A percentile compares a stretch with the other conserved stretches of the same genome.
phyloP scores from a whole-genome alignment of 2,888 invertebrate genomes.

The Synergus japonicus region DNA sequence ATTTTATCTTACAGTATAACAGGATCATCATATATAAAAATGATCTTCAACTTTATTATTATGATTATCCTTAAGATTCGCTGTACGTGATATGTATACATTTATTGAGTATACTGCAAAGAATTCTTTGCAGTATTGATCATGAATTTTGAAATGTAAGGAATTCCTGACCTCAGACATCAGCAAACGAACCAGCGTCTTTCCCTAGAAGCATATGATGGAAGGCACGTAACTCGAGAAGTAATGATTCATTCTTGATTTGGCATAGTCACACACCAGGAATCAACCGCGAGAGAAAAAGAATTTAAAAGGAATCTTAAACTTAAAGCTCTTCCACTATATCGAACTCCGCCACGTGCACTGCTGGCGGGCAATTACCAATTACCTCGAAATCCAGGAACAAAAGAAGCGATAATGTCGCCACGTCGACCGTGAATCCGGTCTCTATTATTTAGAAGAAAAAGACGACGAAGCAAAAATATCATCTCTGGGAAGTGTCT shows the following conservation, averaged over 20 bases:
- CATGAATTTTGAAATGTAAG: neutral
- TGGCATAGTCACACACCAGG: conserved; percentile 2
- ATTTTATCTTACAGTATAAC: too few species aligned
- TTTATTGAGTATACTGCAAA: neutral
- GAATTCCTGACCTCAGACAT: conserved; percentile 10
- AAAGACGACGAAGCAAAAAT: conserved; percentile 26
- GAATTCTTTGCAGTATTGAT: conserved; percentile 9
- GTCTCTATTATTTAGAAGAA: conserved; percentile 34
- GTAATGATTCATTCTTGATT: conserved; percentile 31
- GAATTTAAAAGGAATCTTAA: neutral
- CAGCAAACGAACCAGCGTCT: neutral
- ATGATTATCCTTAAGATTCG: too few species aligned
- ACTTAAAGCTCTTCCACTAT: neutral
- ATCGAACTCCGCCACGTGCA: neutral
- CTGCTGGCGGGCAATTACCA: conserved; percentile 8
- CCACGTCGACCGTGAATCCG: conserved; percentile 14
- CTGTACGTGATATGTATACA: neutral
- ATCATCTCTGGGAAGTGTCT: conserved; percentile 38
- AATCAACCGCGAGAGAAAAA: neutral
- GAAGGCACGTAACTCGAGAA: neutral
- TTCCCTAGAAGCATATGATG: neutral
- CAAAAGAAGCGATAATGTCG: conserved; percentile 25
- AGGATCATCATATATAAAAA: too few species aligned
- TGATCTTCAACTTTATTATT: too few species aligned
- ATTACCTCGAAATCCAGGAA: conserved; percentile 25